These are phyloP conservation scores for Pachycephus smyrnensis DNA, from an alignment of 2,888 invertebrate species.

Conservation along the genomic window DNA sequence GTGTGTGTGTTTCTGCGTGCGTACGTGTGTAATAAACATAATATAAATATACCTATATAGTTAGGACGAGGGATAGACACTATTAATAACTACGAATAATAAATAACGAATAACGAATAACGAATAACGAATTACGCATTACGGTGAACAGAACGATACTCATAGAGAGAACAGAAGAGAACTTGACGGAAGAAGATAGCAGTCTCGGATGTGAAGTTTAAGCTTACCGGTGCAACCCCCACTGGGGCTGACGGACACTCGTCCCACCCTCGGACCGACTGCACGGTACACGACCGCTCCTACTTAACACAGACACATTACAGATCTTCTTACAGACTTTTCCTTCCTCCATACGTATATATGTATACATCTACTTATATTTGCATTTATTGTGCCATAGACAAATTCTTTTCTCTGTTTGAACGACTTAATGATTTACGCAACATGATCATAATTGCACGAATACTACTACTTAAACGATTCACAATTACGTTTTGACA, in stretches of 20 bases:
- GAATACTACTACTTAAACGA: too few species aligned
- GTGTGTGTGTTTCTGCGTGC: constrained; percentile 19
- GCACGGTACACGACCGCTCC: constrained; percentile 66
- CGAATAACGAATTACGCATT: constrained; percentile 62
- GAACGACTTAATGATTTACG: too few species aligned
- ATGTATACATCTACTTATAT: too few species aligned
- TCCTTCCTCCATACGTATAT: not conserved
- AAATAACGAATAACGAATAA: constrained; percentile 15
- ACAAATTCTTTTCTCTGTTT: too few species aligned
- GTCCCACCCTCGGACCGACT: constrained; percentile 65
- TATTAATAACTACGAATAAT: too few species aligned
- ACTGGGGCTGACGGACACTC: constrained; percentile 65
- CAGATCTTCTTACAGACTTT: constrained; percentile 46
- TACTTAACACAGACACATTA: constrained; percentile 53
- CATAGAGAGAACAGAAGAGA: constrained; percentile 59
- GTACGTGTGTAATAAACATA: constrained; percentile 14
- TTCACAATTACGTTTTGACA: too few species aligned
- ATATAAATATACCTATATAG: too few species aligned
- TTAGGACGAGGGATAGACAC: too few species aligned
- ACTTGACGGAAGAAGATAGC: constrained; percentile 60
- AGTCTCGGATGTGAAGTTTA: constrained; percentile 51
- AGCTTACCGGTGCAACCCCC: constrained; percentile 67
- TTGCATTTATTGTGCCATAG: too few species aligned
- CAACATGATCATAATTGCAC: too few species aligned
- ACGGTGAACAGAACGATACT: constrained; percentile 53